These are phyloP conservation scores for Oxycera nigricornis DNA, from an alignment of 2,888 invertebrate genomes.

Conservation along the genomic window DNA sequence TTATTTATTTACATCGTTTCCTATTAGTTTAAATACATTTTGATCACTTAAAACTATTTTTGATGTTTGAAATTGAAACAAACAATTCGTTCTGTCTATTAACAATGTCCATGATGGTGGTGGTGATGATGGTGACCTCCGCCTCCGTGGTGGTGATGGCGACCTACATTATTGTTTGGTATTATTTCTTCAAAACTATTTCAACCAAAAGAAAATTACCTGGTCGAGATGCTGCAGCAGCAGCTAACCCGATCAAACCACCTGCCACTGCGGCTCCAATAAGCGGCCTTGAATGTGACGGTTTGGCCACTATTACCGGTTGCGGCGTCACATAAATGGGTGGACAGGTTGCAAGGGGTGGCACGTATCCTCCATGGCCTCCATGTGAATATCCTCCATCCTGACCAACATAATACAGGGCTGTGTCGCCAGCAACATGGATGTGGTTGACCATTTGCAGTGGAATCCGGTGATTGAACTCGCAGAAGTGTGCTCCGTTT, in stretches of 20 bases:
- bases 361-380: background rate
- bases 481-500: slow-evolving; percentile 14
- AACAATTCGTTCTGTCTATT: background rate
- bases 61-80: no score
- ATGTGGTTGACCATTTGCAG: background rate
- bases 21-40: no score
- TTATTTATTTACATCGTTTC: no score
- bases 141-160: background rate
- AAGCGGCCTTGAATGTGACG: background rate
- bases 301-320: background rate
- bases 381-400: slow-evolving; percentile 2
- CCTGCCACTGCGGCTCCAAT: slow-evolving; percentile 23
- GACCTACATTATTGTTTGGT: background rate
- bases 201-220: no score
- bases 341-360: slow-evolving; percentile 9
- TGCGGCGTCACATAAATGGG: background rate
- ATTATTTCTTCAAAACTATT: background rate
- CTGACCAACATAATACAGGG: slow-evolving; percentile 9
- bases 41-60: no score
- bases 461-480: slow-evolving; percentile 14
- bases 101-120: background rate
- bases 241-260: slow-evolving; percentile 9
- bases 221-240: background rate
- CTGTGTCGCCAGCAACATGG: slow-evolving; percentile 1
- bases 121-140: background rate